Percentiles rank a stretch among this genome's conserved stretches.
phyloP scores from a whole-genome alignment of 64 coral and sea anemone species.

The Actinia equina region DNA sequence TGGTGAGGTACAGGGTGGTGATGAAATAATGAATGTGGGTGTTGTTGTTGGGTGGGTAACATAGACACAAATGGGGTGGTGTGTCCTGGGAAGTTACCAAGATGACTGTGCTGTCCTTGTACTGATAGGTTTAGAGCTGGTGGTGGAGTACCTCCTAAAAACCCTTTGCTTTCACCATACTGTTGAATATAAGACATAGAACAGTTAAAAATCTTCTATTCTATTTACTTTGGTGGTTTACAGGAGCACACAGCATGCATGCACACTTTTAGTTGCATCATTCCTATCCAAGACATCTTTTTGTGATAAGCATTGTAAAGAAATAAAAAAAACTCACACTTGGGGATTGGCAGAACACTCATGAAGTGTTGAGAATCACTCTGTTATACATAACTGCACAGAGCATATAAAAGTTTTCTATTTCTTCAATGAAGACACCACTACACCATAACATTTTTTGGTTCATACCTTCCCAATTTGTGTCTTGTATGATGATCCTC shows the following conservation, averaged over 20 bases:
- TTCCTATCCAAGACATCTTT: no score
- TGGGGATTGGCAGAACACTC: no score
- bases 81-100: conserved; percentile 56
- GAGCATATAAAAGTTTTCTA: no score
- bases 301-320: no score
- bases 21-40: conserved; percentile 76
- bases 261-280: no score
- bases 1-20: conserved; percentile 66
- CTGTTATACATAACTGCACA: no score
- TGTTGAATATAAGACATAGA: background rate
- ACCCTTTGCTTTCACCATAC: conserved; percentile 73
- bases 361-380: no score
- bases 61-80: conserved; percentile 77
- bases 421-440: background rate
- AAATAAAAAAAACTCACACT: no score
- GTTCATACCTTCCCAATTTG: conserved; percentile 59
- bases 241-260: no score
- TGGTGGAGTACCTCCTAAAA: conserved; percentile 80
- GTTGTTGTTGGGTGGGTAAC: conserved; percentile 80
- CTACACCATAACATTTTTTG: background rate
- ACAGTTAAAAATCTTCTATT: no score
- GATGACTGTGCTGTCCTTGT: conserved; percentile 76
- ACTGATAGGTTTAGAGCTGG: conserved; percentile 78
- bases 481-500: conserved; percentile 67
- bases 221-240: no score